A percentile compares a stretch with the other conserved stretches of the same genome.
These are phyloP conservation scores for Beris chalybata DNA, from an alignment of 2,888 invertebrate genomes.

Conservation along the genomic window DNA sequence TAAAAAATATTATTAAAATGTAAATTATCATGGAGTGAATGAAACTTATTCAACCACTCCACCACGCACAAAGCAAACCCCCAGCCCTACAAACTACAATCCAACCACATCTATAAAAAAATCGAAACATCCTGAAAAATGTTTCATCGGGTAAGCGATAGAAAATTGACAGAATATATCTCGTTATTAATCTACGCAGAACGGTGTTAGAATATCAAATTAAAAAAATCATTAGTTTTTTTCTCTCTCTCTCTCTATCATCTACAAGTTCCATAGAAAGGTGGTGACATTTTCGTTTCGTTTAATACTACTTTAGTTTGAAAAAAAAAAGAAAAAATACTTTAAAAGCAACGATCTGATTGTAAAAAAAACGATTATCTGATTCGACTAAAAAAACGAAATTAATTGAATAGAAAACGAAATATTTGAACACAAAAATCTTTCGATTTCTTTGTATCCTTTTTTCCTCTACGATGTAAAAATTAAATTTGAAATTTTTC, in stretches of 20 bases:
- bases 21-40: no score
- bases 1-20: no score
- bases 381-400: not conserved
- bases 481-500: not conserved
- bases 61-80: no score
- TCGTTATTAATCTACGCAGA: not conserved
- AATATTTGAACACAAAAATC: not conserved
- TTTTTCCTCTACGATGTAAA: not conserved
- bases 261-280: not conserved
- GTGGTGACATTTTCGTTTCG: slow-evolving; percentile 4
- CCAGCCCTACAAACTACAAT: no score
- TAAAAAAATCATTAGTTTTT: not conserved
- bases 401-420: slow-evolving; percentile 8
- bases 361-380: no score
- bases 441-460: slow-evolving; percentile 1
- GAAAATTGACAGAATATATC: no score
- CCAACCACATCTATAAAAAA: no score
- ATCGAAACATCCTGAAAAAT: no score
- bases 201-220: not conserved
- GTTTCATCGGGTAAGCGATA: no score
- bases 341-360: no score
- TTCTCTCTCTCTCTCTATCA: not conserved
- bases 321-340: slow-evolving; percentile 15
- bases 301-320: slow-evolving; percentile 2
- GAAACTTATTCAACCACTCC: no score